A percentile compares a stretch with the other conserved stretches of the same genome.
phyloP scores from a whole-genome alignment of 2,113 vertebrate genomes.

The Orycteropus afer region DNA sequence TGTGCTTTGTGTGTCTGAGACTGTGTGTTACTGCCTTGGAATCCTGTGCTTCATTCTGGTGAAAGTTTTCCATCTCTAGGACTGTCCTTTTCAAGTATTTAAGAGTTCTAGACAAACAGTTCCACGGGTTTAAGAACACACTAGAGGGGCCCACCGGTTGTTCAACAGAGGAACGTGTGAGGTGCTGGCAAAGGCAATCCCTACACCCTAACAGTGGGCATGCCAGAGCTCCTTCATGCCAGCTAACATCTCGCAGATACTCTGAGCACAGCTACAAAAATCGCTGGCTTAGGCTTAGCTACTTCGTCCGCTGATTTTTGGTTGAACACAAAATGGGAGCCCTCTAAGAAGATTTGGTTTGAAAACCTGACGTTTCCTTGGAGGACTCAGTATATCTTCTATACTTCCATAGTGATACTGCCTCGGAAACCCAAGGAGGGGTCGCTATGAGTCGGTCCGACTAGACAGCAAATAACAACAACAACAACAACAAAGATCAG shows the following conservation, averaged over 20 bases:
- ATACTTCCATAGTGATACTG: too few species aligned
- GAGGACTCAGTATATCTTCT: too few species aligned
- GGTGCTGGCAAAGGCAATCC: not conserved
- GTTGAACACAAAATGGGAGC: not conserved
- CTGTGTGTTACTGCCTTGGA: not conserved
- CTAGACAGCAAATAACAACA: too few species aligned
- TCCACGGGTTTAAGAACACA: not conserved
- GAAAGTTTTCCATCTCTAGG: not conserved
- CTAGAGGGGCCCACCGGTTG: too few species aligned
- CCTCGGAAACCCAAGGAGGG: too few species aligned
- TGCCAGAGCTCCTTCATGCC: not conserved
- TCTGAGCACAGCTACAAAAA: constrained; percentile 12
- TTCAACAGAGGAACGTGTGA: not conserved
- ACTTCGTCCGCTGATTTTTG: not conserved
- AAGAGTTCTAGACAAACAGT: not conserved
- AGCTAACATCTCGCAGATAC: not conserved
- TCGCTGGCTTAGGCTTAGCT: not conserved
- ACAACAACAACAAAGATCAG: too few species aligned
- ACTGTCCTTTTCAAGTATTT: not conserved
- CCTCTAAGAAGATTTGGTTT: not conserved
- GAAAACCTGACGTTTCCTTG: not conserved
- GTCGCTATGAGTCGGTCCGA: too few species aligned
- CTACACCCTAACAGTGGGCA: not conserved
- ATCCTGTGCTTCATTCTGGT: not conserved
- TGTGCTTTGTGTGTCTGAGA: not conserved